Conservation (phyloP, 2,888 invertebrate genomes). For the Scaeva pyrastri region DNA sequence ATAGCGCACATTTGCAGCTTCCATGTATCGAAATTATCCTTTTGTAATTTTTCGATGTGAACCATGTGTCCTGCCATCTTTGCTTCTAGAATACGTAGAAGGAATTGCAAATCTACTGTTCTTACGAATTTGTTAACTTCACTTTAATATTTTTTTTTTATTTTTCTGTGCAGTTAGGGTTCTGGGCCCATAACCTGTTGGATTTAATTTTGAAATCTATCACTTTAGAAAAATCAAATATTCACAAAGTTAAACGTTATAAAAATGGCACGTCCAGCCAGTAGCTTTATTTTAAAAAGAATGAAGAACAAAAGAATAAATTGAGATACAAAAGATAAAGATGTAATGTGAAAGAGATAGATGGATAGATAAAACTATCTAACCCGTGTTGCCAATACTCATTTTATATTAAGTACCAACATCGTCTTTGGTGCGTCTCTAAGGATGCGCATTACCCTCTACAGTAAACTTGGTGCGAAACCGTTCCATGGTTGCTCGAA, state of each 20-base stretch:
- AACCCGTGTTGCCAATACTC: background rate
- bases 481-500: no score
- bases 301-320: no score
- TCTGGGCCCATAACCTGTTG: conserved; percentile 27
- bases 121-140: background rate
- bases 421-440: no score
- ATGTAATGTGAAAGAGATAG: background rate
- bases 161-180: conserved; percentile 12
- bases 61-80: background rate
- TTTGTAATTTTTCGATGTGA: conserved; percentile 64
- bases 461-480: no score
- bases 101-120: background rate
- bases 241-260: no score
- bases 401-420: background rate
- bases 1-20: conserved; percentile 30
- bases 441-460: no score
- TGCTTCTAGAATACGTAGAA: background rate
- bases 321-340: no score
- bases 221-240: no score
- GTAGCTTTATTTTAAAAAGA: no score
- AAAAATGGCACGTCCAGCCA: no score
- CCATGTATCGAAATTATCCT: conserved; percentile 39
- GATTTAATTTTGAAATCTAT: no score
- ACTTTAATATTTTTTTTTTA: background rate
- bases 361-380: background rate